Evolutionary conservation across 2,113 vertebrate genomes (phyloP), one percentile per base, ranked within the genome.

Genomic region (Sceloporus undulatus): DNA sequence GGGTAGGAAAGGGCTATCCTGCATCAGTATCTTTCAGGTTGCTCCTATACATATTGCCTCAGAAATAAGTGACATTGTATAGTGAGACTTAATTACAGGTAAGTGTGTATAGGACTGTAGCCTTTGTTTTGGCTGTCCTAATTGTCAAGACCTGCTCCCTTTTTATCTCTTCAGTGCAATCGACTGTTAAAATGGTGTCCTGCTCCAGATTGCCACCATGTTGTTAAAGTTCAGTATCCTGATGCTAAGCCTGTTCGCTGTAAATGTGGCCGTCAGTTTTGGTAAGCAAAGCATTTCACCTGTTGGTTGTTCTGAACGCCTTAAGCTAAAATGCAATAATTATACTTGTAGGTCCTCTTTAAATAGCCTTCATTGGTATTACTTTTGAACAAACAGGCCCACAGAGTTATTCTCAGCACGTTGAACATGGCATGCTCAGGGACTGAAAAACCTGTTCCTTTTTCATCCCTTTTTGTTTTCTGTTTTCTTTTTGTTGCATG

Each of bases 131-230:
- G 5, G 18, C 2, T 71, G 27, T n/a, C 7, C 62, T 11, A 23
- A 0, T 1, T 62, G 78, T 59, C 66, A 81, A 42, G 14, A 59
- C 5, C 9, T 27, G 25, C 2, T 18, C 25, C 29, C 27, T 10
- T 29, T 71, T 71, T 68, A 68, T 93, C 4, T 88, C 79, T 42
- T 2, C 87, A 99, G 99, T 99, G 99, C 97, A 99, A 99, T 96
- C 98, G 99, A 98, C 98, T 99, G 96, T 98, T 99, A 97, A 99
- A 99, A 95, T 99, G 99, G 99, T 99, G 99, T 97, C 99, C 99
- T 88, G 99, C 99, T 88, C 99, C 99, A 82, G 99, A 99, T 95
- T 99, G 99, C 95, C 99, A 99, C 97, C 99, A 99, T n/a, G 99
- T 99, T 86, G 98, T 99, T 87, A 99, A 99, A 98, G 99, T 99